phyloP scores from a whole-genome alignment of 2,888 invertebrate species.

The Drosophila silvestris region DNA sequence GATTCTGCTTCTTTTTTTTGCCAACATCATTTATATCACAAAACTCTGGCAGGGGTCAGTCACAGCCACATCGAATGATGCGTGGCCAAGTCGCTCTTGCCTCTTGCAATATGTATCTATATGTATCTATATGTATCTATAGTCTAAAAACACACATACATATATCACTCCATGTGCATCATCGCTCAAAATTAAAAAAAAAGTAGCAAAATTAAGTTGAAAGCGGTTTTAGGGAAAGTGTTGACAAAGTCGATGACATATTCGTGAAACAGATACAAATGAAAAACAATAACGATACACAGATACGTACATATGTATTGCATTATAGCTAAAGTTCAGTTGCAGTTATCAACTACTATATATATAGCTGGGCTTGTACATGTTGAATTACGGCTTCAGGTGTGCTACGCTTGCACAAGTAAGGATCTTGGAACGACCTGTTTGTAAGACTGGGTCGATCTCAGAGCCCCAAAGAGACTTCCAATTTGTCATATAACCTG shows the following conservation, averaged over 20 bases:
- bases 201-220: background rate
- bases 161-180: background rate
- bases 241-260: background rate
- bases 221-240: background rate
- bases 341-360: background rate
- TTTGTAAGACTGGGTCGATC: background rate
- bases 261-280: background rate
- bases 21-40: slow-evolving; percentile 63
- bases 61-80: slow-evolving; percentile 8
- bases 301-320: background rate
- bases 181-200: background rate
- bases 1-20: slow-evolving; percentile 1
- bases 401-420: background rate
- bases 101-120: background rate
- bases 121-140: background rate
- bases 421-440: background rate
- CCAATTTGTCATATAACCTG: too few relatives aligned
- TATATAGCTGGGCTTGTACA: background rate
- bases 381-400: background rate
- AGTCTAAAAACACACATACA: background rate
- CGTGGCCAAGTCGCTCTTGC: slow-evolving; percentile 9
- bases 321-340: background rate
- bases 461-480: background rate
- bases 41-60: slow-evolving; percentile 24
- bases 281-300: background rate